Conservation (phyloP, 2,888 invertebrate species). For the Watsonalla binaria region DNA sequence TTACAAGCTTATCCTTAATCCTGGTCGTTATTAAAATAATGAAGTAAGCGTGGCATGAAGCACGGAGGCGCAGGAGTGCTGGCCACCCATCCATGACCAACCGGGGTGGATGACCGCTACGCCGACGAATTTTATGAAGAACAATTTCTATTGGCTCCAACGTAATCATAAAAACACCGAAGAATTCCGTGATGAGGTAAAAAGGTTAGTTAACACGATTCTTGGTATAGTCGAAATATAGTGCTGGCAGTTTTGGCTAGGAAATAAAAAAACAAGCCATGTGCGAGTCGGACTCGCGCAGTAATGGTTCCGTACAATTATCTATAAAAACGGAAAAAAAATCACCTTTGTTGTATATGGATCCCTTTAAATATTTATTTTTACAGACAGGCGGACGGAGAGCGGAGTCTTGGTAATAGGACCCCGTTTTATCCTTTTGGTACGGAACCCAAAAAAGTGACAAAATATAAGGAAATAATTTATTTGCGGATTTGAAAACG, state of each 20-base stretch:
- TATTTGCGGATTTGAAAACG: no score
- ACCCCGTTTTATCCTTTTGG: no score
- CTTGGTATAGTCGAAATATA: constrained; percentile 1
- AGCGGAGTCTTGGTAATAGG: no score
- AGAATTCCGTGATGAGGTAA: constrained; percentile 17
- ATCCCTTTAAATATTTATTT: no score
- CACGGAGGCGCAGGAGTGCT: constrained; percentile 29
- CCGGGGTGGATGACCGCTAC: constrained; percentile 41
- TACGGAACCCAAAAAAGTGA: no score
- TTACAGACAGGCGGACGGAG: no score
- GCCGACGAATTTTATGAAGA: constrained; percentile 32
- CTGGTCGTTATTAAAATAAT: constrained; percentile 7
- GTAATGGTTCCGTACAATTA: no score
- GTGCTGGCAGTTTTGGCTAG: not conserved
- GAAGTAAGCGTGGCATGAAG: constrained; percentile 26
- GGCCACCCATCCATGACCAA: constrained; percentile 39
- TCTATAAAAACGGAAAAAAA: no score
- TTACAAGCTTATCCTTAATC: constrained; percentile 7
- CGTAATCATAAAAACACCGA: constrained; percentile 21
- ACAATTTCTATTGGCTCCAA: constrained; percentile 22
- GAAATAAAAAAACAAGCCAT: no score
- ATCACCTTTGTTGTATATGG: no score
- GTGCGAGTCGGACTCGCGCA: no score
- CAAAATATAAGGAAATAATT: no score
- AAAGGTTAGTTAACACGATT: constrained; percentile 12